A percentile compares a stretch with the other conserved stretches of the same genome.
Evolutionary conservation across 2,888 invertebrate species (phyloP).

Genomic region (Portevinia maculata): DNA sequence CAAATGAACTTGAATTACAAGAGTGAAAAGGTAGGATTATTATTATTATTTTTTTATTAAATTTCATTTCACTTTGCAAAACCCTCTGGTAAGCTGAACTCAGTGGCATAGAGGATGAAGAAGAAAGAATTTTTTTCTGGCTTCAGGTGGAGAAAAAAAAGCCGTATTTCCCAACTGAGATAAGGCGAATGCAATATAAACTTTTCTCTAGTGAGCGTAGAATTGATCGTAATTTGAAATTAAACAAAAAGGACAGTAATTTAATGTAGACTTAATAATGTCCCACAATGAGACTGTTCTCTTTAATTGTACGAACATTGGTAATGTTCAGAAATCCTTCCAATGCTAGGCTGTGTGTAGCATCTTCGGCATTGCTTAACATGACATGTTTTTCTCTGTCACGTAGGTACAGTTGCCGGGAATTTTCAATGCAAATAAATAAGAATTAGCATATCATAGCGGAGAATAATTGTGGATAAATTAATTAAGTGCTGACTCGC

Average conservation of each 20-base stretch:
- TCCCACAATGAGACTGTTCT: not conserved
- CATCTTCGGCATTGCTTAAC: no score
- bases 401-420: no score
- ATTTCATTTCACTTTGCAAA: not conserved
- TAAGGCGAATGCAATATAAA: conserved; percentile 39
- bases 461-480: no score
- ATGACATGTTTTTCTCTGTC: no score
- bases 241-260: conserved; percentile 10
- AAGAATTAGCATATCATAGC: no score
- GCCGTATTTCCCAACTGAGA: conserved; percentile 59
- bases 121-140: conserved; percentile 42
- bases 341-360: no score
- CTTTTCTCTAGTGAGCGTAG: conserved; percentile 6
- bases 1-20: conserved; percentile 56
- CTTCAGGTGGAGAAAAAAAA: conserved; percentile 43
- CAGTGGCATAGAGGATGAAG: not conserved
- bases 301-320: not conserved
- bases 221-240: conserved; percentile 25
- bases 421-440: no score
- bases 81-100: no score
- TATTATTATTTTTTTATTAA: conserved; percentile 8
- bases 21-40: conserved; percentile 6
- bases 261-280: not conserved
- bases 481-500: no score
- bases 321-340: not conserved